Evolutionary conservation across 2,113 vertebrate species (phyloP).

Genomic region (Ptychochromis oligacanthus): DNA sequence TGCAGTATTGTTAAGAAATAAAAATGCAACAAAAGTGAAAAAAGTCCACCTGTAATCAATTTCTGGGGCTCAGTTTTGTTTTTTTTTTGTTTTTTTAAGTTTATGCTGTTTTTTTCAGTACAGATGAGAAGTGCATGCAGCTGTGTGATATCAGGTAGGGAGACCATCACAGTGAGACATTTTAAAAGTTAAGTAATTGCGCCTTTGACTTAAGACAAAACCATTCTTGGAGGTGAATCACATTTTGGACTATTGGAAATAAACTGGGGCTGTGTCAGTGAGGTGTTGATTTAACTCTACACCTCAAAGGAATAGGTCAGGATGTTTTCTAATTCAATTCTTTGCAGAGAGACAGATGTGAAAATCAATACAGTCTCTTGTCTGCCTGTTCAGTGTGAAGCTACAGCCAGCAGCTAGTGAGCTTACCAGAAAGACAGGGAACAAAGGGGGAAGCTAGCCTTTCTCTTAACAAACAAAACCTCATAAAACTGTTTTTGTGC

Average conservation of each 20-base stretch:
- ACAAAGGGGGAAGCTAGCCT: neutral
- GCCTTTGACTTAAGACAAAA: neutral
- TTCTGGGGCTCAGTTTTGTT: neutral
- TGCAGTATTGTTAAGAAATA: neutral
- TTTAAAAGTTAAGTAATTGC: neutral
- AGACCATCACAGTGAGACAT: neutral
- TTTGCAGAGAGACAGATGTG: neutral
- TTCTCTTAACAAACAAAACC: neutral
- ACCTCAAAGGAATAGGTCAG: neutral
- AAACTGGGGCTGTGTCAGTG: neutral
- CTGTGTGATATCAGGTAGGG: neutral
- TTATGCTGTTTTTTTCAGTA: neutral
- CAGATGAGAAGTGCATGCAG: neutral
- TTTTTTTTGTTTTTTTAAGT: neutral
- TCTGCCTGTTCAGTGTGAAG: neutral
- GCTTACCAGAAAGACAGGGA: neutral
- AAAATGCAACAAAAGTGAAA: neutral
- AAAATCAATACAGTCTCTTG: neutral
- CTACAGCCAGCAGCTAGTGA: conserved; percentile 5
- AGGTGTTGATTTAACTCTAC: neutral
- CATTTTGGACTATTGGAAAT: neutral
- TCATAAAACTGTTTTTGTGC: neutral
- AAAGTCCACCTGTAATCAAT: neutral
- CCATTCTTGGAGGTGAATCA: neutral
- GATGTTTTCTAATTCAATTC: neutral